These are phyloP conservation scores for Nebria brevicollis DNA, from an alignment of 2,888 invertebrate genomes.

Conservation along the genomic window DNA sequence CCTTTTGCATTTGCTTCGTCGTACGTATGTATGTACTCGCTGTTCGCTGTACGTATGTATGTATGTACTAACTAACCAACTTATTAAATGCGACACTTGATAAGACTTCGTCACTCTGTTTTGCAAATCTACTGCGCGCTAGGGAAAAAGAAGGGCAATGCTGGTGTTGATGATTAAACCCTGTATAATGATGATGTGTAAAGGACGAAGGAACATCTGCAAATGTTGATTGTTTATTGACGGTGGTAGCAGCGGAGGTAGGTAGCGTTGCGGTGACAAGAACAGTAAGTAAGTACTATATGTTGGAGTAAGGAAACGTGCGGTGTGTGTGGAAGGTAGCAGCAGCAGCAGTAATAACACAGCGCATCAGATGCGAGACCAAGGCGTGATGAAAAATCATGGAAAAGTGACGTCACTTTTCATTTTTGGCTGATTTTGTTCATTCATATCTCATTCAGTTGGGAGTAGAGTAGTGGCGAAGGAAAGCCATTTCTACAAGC, in stretches of 20 bases:
- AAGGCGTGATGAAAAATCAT: slow-evolving; percentile 64
- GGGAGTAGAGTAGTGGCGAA: slow-evolving; percentile 53
- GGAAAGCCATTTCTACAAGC: not conserved
- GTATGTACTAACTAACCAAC: not conserved
- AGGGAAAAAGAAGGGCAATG: slow-evolving; percentile 22
- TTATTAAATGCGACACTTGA: not conserved
- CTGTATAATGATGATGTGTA: not conserved
- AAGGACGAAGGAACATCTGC: not conserved
- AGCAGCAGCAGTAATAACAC: slow-evolving; percentile 2
- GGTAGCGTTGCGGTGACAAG: too few species aligned
- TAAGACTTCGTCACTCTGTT: too few species aligned
- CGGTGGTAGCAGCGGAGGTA: not conserved
- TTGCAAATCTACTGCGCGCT: too few species aligned
- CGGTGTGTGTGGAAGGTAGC: not conserved
- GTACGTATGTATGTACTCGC: not conserved
- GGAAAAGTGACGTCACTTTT: slow-evolving; percentile 63
- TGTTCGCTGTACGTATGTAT: not conserved
- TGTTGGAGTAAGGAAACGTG: not conserved
- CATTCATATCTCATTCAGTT: slow-evolving; percentile 63
- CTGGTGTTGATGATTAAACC: slow-evolving; percentile 47
- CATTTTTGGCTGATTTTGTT: slow-evolving; percentile 62
- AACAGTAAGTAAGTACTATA: too few species aligned
- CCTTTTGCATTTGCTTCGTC: slow-evolving; percentile 16
- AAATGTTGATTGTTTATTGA: not conserved
- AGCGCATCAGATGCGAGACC: slow-evolving; percentile 59